A percentile compares a stretch with the other conserved stretches of the same genome.
phyloP scores from a whole-genome alignment of 2,113 vertebrate genomes.

The Ailuropoda melanoleuca region DNA sequence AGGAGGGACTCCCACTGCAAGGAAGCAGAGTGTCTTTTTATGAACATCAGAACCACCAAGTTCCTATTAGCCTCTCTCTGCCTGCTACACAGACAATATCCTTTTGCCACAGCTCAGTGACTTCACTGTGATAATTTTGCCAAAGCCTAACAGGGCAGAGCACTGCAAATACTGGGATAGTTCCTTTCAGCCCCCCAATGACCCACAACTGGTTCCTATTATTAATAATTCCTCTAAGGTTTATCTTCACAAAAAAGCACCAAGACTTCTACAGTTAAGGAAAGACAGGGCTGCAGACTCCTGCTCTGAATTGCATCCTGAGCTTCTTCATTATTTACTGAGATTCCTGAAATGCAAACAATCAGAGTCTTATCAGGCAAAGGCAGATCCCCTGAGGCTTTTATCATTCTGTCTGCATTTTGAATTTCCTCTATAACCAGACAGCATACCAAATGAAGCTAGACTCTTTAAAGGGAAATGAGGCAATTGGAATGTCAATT shows the following conservation, averaged over 20 bases:
- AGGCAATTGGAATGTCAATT: slow-evolving; percentile 77
- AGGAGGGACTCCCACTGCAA: not conserved
- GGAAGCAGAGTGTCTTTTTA: not conserved
- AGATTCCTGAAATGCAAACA: slow-evolving; percentile 67
- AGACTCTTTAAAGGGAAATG: slow-evolving; percentile 76
- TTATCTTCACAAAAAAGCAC: not conserved
- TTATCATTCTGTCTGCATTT: slow-evolving; percentile 71
- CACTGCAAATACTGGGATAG: not conserved
- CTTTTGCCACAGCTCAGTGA: not conserved
- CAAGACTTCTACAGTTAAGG: not conserved
- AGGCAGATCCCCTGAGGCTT: slow-evolving; percentile 70
- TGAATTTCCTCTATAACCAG: slow-evolving; percentile 70
- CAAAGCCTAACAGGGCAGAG: not conserved
- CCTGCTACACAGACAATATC: not conserved
- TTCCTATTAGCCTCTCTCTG: not conserved
- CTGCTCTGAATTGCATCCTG: not conserved
- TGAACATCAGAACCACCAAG: not conserved
- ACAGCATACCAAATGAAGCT: slow-evolving; percentile 74
- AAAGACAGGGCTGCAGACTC: not conserved
- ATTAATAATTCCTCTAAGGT: not conserved
- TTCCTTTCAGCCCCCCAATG: not conserved
- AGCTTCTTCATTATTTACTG: slow-evolving; percentile 65
- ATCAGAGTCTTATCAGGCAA: slow-evolving; percentile 65
- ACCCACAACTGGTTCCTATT: not conserved
- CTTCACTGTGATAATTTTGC: not conserved